phyloP scores from a whole-genome alignment of 53 echinoderm and acorn worm species.

The Zoroaster sp. region DNA sequence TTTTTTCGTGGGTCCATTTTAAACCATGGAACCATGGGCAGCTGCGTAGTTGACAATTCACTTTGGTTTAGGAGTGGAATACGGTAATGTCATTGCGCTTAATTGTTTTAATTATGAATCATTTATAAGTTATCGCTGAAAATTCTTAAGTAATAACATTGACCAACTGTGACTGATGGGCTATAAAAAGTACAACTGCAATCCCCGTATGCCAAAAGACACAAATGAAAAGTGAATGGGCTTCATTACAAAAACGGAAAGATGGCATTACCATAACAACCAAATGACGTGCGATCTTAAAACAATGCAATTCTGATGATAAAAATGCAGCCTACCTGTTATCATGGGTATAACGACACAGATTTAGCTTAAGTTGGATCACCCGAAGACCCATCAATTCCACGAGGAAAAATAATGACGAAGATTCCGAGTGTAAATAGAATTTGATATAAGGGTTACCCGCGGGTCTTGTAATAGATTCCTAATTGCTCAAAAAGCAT shows the following conservation, averaged over 20 bases:
- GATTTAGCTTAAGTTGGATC: not conserved
- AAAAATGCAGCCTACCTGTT: not conserved
- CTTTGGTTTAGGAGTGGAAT: too few relatives aligned
- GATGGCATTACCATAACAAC: not conserved
- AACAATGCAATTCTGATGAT: not conserved
- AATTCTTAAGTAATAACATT: not conserved
- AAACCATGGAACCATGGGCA: too few relatives aligned
- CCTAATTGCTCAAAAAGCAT: not conserved
- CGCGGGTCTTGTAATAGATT: not conserved
- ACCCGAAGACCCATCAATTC: not conserved
- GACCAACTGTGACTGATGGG: not conserved
- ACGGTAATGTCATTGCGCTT: too few relatives aligned
- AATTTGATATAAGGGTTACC: not conserved
- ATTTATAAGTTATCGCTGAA: too few relatives aligned
- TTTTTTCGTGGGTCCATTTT: too few relatives aligned
- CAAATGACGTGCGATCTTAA: not conserved
- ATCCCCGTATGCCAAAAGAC: not conserved
- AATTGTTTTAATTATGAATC: too few relatives aligned
- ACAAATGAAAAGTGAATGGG: not conserved
- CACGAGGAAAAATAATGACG: not conserved
- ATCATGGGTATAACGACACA: not conserved
- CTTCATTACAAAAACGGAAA: not conserved
- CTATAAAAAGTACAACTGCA: not conserved
- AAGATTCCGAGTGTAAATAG: not conserved
- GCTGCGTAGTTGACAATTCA: too few relatives aligned